A percentile compares a stretch with the other conserved stretches of the same genome.
Evolutionary conservation across 1,140 invertebrate genomes (phyloP).

Genomic region (Cotesia glomerata): DNA sequence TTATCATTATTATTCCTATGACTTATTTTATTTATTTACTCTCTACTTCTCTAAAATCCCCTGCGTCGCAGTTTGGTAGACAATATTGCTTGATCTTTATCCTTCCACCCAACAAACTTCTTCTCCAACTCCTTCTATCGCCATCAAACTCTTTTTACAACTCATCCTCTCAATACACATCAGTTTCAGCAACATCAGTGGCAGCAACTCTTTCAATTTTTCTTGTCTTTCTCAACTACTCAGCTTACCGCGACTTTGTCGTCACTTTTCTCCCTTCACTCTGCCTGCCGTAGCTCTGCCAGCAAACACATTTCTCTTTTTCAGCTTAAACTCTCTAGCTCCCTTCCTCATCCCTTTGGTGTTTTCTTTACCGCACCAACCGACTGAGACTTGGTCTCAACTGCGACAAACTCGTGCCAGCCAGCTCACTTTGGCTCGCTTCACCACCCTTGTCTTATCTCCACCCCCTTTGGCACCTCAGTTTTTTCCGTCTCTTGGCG

Average conservation of each 20-base stretch:
- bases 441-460: slow-evolving; percentile 39
- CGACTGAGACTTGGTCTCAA: slow-evolving; percentile 25
- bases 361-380: background rate
- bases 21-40: background rate
- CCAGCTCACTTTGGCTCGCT: slow-evolving; percentile 20
- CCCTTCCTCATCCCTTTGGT: background rate
- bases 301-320: background rate
- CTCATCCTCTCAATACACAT: background rate
- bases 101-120: background rate
- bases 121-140: no score
- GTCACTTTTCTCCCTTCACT: background rate
- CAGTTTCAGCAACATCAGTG: background rate
- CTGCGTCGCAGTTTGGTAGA: background rate
- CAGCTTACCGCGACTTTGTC: slow-evolving; percentile 11
- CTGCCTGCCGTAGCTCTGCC: background rate
- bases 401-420: slow-evolving; percentile 39
- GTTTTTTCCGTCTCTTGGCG: background rate
- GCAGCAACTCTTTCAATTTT: slow-evolving; percentile 12
- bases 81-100: slow-evolving; percentile 19
- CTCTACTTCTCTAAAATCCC: background rate
- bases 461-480: slow-evolving; percentile 16
- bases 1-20: background rate
- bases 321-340: background rate
- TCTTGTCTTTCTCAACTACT: slow-evolving; percentile 2
- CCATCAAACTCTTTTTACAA: no score